These are phyloP conservation scores for Hipparchia sbordonii DNA, from an alignment of 2,888 invertebrate species.

Conservation along the genomic window DNA sequence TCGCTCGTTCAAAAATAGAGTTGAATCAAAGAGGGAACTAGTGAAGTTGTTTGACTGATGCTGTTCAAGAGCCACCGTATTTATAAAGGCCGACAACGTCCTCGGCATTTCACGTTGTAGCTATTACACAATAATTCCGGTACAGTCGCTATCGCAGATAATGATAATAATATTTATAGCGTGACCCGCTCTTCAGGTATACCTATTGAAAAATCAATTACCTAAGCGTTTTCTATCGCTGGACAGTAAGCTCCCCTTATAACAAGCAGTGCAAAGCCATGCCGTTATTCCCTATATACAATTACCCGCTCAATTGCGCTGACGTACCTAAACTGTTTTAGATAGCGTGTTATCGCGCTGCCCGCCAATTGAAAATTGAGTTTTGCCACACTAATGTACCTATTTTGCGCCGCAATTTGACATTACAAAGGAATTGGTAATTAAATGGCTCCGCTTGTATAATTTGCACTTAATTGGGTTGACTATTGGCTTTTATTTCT, in stretches of 20 bases:
- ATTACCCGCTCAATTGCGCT: constrained; percentile 23
- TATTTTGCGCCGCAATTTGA: constrained; percentile 5
- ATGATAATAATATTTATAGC: too few relatives aligned
- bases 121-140: too few relatives aligned
- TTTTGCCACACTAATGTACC: constrained; percentile 20
- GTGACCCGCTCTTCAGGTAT: too few relatives aligned
- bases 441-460: constrained; percentile 9
- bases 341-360: constrained; percentile 31
- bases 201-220: too few relatives aligned
- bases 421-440: constrained; percentile 26
- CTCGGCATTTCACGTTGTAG: too few relatives aligned
- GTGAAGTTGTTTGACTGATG: too few relatives aligned
- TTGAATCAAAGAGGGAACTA: too few relatives aligned
- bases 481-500: not conserved
- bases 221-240: not conserved
- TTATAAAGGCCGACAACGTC: too few relatives aligned
- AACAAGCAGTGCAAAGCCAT: constrained; percentile 12
- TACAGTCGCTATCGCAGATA: too few relatives aligned
- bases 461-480: constrained; percentile 6
- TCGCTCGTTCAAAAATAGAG: too few relatives aligned
- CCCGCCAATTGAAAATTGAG: constrained; percentile 30
- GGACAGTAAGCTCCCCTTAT: constrained; percentile 19
- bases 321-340: constrained; percentile 34
- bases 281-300: constrained; percentile 25
- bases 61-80: too few relatives aligned